Base-by-base conservation (phyloP, 2,113 vertebrate genomes). In the Etia nguti region DNA sequence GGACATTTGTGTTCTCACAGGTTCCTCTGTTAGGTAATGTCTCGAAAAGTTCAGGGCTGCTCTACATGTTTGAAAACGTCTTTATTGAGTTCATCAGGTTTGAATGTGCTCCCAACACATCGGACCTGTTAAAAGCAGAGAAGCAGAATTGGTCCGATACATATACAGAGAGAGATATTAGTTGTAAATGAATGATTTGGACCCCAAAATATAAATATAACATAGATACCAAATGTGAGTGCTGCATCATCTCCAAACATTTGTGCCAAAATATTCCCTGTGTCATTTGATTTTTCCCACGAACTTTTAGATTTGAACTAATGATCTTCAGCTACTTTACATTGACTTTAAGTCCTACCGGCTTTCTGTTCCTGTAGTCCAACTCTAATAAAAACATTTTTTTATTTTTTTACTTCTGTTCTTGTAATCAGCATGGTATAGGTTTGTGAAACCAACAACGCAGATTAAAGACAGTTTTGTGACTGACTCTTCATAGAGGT, bases 381-480 rank as follows among this genome's bases (percentile, higher is more conserved):
- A 50, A n/a, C 48, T 81, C 36, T 52, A 24, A 80, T 41, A 34
- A 34, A 54, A 86, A 82, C 20, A 1, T 83, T 34, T 54, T 57
- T 36, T 31, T 54, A 4, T 20, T 57, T 75, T 57, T 43, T 86
- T 86, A 81, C 13, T 73, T 24, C 79, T 85, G 54, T 15, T 81
- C 15, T 68, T 15, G 48, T 48, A 88, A 85, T 89, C 92, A 86
- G 80, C 80, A 13, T 80, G 87, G 6, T 85, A 80, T 24, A 20
- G 52, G 20, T 15, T 50, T 18, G 43, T 86, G 86, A 88, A 38
- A 86, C 86, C 80, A 26, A 36, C 56, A 80, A 62, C 80, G 70
- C 38, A 91, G 90, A 90, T 87, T 91, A 86, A 82, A 90, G 56
- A 82, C 88, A 18, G 75, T 38, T 43, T 86, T 86, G 52, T 80